A percentile compares a stretch with the other conserved stretches of the same genome.
Conservation (phyloP, 2,888 invertebrate genomes). For the Hirtodrosophila cameraria region DNA sequence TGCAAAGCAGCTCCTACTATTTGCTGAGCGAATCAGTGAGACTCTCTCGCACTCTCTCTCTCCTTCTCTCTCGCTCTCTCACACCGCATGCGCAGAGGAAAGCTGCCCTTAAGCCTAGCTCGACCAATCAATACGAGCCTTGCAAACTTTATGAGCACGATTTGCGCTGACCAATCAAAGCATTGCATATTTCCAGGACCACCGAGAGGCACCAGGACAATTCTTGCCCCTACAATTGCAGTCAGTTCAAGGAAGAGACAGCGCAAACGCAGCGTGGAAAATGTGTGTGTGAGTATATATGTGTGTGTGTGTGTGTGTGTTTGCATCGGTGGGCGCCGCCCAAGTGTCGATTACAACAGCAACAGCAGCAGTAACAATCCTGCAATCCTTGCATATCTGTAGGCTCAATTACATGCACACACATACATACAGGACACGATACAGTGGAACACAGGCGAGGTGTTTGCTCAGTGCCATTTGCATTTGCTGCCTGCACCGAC, state of each 20-base stretch:
- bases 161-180: slow-evolving; percentile 55
- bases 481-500: slow-evolving; percentile 39
- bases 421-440: slow-evolving; percentile 19
- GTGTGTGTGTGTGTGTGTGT: slow-evolving; percentile 57
- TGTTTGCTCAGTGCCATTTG: slow-evolving; percentile 69
- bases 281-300: slow-evolving; percentile 59
- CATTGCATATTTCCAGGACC: slow-evolving; percentile 69
- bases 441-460: slow-evolving; percentile 31
- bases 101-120: slow-evolving; percentile 71
- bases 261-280: slow-evolving; percentile 59
- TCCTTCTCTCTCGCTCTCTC: slow-evolving; percentile 51
- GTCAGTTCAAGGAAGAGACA: slow-evolving; percentile 34
- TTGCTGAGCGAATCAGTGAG: slow-evolving; percentile 69
- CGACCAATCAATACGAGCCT: slow-evolving; percentile 70
- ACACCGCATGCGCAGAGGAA: slow-evolving; percentile 65
- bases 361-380: too few relatives aligned
- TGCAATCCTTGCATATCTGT: slow-evolving; percentile 73
- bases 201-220: slow-evolving; percentile 24
- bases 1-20: slow-evolving; percentile 61
- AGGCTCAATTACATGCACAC: slow-evolving; percentile 67
- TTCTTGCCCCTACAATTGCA: slow-evolving; percentile 60
- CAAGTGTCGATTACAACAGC: slow-evolving; percentile 79
- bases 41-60: slow-evolving; percentile 46
- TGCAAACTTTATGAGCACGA: slow-evolving; percentile 71
- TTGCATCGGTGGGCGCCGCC: slow-evolving; percentile 80